A percentile compares a stretch with the other conserved stretches of the same genome.
These are phyloP conservation scores for Antedon bifida DNA, from an alignment of 35 echinoderm and acorn worm species.

Conservation along the genomic window DNA sequence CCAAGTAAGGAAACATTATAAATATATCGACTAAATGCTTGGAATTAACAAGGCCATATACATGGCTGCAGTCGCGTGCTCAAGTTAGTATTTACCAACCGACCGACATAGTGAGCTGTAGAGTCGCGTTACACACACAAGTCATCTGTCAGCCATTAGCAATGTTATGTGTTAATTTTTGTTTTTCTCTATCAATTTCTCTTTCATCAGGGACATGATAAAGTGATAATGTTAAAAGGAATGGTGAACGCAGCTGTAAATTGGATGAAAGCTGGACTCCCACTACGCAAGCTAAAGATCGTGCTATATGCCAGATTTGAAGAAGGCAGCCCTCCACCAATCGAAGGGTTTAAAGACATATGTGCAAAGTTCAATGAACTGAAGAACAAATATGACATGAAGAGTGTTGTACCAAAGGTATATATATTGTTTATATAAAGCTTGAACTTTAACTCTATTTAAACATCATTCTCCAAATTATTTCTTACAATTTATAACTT, in stretches of 20 bases:
- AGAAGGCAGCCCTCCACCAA: neutral
- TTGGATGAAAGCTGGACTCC: constrained; percentile 98
- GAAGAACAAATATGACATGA: constrained; percentile 69
- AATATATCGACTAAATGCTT: too few species aligned
- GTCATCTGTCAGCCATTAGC: too few species aligned
- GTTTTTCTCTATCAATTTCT: too few species aligned
- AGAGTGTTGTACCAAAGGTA: constrained; percentile 82
- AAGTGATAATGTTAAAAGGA: constrained; percentile 53
- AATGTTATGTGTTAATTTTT: too few species aligned
- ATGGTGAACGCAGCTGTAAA: constrained; percentile 70
- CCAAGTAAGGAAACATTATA: constrained; percentile 18
- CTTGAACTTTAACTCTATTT: too few species aligned
- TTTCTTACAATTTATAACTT: too few species aligned
- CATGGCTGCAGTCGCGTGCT: too few species aligned
- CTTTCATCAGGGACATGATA: constrained; percentile 48
- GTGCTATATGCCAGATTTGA: constrained; percentile 44
- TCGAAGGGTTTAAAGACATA: constrained; percentile 9
- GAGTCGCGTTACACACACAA: too few species aligned
- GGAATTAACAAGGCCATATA: too few species aligned
- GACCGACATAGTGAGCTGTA: too few species aligned
- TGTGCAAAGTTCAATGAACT: constrained; percentile 36
- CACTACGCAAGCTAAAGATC: constrained; percentile 68
- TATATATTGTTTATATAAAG: neutral
- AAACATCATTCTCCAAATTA: too few species aligned
- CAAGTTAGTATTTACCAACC: too few species aligned